Evolutionary conservation across 64 coral and sea anemone species (phyloP).

Genomic region (Catalaphyllia jardinei): DNA sequence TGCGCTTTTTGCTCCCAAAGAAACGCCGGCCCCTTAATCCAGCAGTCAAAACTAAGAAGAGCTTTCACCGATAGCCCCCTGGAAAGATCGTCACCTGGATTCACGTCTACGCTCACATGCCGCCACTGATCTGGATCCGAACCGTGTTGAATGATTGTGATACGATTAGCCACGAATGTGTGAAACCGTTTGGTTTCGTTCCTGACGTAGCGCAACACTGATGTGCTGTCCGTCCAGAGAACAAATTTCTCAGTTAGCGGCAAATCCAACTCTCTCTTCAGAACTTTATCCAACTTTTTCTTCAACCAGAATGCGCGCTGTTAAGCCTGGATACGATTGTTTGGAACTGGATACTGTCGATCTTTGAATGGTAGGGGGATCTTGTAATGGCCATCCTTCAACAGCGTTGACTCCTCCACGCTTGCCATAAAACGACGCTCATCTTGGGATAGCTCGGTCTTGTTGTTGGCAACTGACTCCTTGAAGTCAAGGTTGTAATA

Average conservation of each 20-base stretch:
- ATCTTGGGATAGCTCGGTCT: too few relatives aligned
- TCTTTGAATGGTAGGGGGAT: too few relatives aligned
- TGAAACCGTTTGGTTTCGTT: slow-evolving; percentile 33
- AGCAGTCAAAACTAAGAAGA: background rate
- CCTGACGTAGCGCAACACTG: slow-evolving; percentile 39
- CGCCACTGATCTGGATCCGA: slow-evolving; percentile 38
- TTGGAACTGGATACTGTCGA: too few relatives aligned
- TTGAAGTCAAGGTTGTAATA: too few relatives aligned
- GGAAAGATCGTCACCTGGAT: slow-evolving; percentile 43
- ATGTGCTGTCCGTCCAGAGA: slow-evolving; percentile 46
- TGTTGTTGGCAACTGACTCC: too few relatives aligned
- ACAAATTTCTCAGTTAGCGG: background rate
- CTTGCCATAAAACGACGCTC: too few relatives aligned
- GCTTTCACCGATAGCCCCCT: slow-evolving; percentile 8
- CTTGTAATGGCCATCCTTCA: too few relatives aligned
- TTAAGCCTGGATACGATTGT: too few relatives aligned
- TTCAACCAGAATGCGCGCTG: too few relatives aligned
- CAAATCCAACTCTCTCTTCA: slow-evolving; percentile 9
- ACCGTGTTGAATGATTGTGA: slow-evolving; percentile 17
- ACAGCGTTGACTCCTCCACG: too few relatives aligned
- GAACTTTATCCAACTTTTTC: slow-evolving; percentile 9
- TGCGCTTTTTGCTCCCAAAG: slow-evolving; percentile 21
- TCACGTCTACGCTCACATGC: background rate
- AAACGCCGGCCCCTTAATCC: slow-evolving; percentile 25
- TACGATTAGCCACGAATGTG: slow-evolving; percentile 34